phyloP scores from a whole-genome alignment of 2,888 invertebrate genomes.

The Stenchaetothrips biformis region DNA sequence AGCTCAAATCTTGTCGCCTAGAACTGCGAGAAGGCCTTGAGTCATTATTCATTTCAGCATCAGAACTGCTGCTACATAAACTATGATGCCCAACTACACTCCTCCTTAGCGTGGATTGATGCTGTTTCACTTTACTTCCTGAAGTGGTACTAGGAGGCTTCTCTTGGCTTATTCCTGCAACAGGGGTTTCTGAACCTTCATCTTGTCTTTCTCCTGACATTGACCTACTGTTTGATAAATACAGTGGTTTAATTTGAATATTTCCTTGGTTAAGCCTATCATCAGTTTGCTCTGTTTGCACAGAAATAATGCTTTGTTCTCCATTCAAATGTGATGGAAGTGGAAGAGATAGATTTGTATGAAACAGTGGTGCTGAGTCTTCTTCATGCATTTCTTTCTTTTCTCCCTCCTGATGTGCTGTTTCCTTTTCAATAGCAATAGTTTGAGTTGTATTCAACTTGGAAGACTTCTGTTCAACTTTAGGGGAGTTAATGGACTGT shows the following conservation, averaged over 20 bases:
- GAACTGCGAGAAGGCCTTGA: not conserved
- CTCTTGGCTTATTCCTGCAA: not conserved
- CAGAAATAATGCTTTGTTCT: too few relatives aligned
- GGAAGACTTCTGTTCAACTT: not conserved
- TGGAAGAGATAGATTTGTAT: too few relatives aligned
- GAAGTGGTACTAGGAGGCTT: not conserved
- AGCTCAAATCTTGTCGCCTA: not conserved
- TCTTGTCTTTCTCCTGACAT: too few relatives aligned
- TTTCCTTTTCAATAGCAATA: not conserved
- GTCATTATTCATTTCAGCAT: not conserved
- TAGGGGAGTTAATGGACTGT: not conserved
- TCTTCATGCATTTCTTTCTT: not conserved
- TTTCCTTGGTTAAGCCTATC: too few relatives aligned
- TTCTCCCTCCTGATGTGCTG: not conserved
- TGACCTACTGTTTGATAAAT: too few relatives aligned
- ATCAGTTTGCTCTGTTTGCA: too few relatives aligned
- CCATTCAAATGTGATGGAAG: too few relatives aligned
- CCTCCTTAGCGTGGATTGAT: not conserved
- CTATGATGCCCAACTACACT: not conserved
- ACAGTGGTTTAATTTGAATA: too few relatives aligned
- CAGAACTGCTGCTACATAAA: not conserved
- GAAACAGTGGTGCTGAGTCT: not conserved
- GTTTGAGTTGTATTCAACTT: not conserved
- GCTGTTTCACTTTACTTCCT: not conserved
- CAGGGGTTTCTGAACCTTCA: too few relatives aligned